These are phyloP conservation scores for Drosophila quasianomalipes DNA, from an alignment of 2,888 invertebrate species.

Conservation along the genomic window DNA sequence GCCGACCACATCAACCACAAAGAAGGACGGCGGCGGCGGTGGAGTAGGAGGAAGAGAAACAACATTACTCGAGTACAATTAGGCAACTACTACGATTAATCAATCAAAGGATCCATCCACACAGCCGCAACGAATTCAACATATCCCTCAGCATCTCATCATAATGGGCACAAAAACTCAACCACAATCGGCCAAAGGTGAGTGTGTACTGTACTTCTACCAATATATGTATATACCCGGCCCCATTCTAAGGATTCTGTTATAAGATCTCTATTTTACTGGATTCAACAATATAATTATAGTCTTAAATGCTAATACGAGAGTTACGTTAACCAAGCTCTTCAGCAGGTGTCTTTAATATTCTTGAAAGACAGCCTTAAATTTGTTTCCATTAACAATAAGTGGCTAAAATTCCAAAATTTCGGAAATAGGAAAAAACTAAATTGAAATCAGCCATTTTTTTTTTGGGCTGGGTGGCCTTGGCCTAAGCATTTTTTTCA, in stretches of 20 bases:
- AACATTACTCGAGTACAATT: slow-evolving; percentile 31
- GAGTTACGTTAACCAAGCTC: background rate
- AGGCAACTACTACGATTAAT: slow-evolving; percentile 13
- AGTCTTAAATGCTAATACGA: background rate
- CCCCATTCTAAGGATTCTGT: background rate
- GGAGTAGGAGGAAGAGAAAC: slow-evolving; percentile 24
- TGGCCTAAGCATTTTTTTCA: background rate
- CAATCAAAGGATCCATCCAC: background rate
- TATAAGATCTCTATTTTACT: background rate
- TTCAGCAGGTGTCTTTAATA: background rate
- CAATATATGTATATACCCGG: background rate
- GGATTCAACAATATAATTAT: background rate
- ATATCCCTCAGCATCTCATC: slow-evolving; percentile 42
- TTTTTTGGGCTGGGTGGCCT: background rate
- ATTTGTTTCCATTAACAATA: background rate
- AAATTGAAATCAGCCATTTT: background rate
- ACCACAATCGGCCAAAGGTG: slow-evolving; percentile 82
- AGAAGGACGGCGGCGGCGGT: slow-evolving; percentile 17
- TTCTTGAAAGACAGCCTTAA: background rate
- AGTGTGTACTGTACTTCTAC: slow-evolving; percentile 35
- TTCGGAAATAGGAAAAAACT: background rate
- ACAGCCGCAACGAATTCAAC: background rate
- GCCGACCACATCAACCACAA: background rate
- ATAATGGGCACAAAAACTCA: slow-evolving; percentile 84
- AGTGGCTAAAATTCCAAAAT: background rate